These are phyloP conservation scores for Hypsopygia costalis DNA, from an alignment of 2,888 invertebrate genomes.

Conservation along the genomic window DNA sequence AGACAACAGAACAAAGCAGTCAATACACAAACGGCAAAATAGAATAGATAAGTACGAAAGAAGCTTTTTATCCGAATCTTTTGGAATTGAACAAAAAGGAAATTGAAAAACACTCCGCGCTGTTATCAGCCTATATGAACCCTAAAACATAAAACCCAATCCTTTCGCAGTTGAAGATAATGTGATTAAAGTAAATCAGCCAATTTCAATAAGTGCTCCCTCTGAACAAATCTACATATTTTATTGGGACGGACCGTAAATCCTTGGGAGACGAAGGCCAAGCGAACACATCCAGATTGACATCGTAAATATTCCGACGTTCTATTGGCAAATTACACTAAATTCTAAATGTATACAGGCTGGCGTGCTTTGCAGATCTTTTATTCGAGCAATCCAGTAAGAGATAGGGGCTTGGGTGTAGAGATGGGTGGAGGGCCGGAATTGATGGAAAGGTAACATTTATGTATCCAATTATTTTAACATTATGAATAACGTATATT, in stretches of 20 bases:
- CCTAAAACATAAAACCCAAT: conserved; percentile 44
- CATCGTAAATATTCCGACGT: conserved; percentile 58
- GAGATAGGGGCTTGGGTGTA: no score
- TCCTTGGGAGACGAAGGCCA: conserved; percentile 40
- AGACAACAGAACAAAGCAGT: conserved; percentile 5
- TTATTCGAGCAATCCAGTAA: no score
- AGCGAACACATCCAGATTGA: conserved; percentile 46
- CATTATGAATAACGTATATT: no score
- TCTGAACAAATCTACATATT: conserved; percentile 68
- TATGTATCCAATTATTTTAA: no score
- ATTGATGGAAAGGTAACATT: no score
- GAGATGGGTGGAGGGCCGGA: no score
- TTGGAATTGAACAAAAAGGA: conserved; percentile 5
- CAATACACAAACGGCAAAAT: conserved; percentile 7
- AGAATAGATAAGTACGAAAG: conserved; percentile 7
- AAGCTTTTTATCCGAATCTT: conserved; percentile 8
- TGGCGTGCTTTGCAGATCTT: background rate
- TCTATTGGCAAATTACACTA: conserved; percentile 35
- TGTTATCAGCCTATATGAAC: conserved; percentile 17
- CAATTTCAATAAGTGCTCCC: conserved; percentile 75
- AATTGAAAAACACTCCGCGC: conserved; percentile 13
- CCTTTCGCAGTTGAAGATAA: conserved; percentile 57
- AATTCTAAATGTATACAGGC: background rate
- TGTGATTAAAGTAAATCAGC: conserved; percentile 73
- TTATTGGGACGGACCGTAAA: conserved; percentile 58